These are phyloP conservation scores for Cryptocheilus praepositus DNA, from an alignment of 2,888 invertebrate genomes.

Conservation along the genomic window DNA sequence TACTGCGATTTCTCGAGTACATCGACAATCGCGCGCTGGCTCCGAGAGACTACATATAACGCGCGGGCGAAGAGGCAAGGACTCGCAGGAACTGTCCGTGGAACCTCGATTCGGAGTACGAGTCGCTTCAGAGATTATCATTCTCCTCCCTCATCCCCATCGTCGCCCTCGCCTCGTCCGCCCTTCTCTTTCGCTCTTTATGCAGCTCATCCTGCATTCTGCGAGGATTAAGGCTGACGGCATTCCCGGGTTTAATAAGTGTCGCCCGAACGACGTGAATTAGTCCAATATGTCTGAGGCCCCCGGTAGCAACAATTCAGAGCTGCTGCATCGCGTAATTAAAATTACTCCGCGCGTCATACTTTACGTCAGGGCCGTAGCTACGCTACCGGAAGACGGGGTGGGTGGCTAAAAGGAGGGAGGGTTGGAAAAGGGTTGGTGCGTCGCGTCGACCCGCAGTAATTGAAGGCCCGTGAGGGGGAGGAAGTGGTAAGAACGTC, in stretches of 20 bases:
- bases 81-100: slow-evolving; percentile 9
- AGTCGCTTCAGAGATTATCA: slow-evolving; percentile 38
- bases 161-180: too few species aligned
- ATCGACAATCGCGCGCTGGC: too few species aligned
- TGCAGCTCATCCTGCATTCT: slow-evolving; percentile 52
- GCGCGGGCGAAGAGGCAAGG: slow-evolving; percentile 23
- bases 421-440: too few species aligned
- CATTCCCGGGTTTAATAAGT: slow-evolving; percentile 71
- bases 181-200: slow-evolving; percentile 1
- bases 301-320: slow-evolving; percentile 65
- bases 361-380: slow-evolving; percentile 58
- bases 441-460: slow-evolving; percentile 19
- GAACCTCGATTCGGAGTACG: slow-evolving; percentile 6
- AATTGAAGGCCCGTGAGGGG: slow-evolving; percentile 39
- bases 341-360: slow-evolving; percentile 67
- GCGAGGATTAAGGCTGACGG: slow-evolving; percentile 62
- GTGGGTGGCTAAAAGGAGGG: slow-evolving; percentile 1
- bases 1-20: too few species aligned
- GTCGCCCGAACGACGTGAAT: slow-evolving; percentile 70
- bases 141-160: slow-evolving; percentile 14
- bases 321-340: slow-evolving; percentile 66
- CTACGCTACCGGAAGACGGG: too few species aligned
- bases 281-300: slow-evolving; percentile 69
- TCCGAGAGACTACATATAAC: too few species aligned
- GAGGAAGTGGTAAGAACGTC: background rate